Evolutionary conservation across 2,113 vertebrate genomes (phyloP), one percentile per base, ranked within the genome.

Genomic region (Elachura formosa): DNA sequence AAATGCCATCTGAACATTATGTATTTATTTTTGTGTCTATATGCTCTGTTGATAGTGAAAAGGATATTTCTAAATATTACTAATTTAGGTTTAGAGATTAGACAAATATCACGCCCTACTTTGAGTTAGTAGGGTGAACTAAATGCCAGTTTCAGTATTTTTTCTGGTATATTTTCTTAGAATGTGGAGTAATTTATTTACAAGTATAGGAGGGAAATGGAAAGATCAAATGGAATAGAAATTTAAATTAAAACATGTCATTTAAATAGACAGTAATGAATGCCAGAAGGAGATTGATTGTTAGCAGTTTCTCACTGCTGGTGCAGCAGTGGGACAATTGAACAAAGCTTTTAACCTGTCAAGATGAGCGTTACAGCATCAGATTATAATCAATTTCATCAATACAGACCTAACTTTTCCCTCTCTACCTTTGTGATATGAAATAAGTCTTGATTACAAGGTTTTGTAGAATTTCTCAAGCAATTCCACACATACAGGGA

Each of bases 321-420:
- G 58, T 93, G 49, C 52, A 59, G 59, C 52, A 74, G 69, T 72
- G 51, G 33, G 40, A 62, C 46, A 77, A 77, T 8, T 86, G 48
- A 91, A 62, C 34, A 77, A 87, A 93, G 82, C 51, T 93, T 93
- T 95, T 94, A 93, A 90, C 48, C 67, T 93, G 52, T 85, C 84
- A 93, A 55, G 56, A 83, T 48, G 5, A 71, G 74, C 73, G 28
- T 74, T 90, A 74, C 64, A 77, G 64, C 48, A 81, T 52, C 56
- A 59, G 59, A 63, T 55, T 71, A 16, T n/a, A 43, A 77, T 84
- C 31, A 0, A 40, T 77, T 90, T 67, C 54, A 71, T 77, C 67
- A 51, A 41, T 51, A 74, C 6, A 77, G 52, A 48, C 24, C 67
- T 43, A 24, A 79, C 26, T 85, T 82, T 31, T 22, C 15, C 22